These are phyloP conservation scores for Aleiodes sp. DNA, from an alignment of 1,140 invertebrate genomes.

Conservation along the genomic window DNA sequence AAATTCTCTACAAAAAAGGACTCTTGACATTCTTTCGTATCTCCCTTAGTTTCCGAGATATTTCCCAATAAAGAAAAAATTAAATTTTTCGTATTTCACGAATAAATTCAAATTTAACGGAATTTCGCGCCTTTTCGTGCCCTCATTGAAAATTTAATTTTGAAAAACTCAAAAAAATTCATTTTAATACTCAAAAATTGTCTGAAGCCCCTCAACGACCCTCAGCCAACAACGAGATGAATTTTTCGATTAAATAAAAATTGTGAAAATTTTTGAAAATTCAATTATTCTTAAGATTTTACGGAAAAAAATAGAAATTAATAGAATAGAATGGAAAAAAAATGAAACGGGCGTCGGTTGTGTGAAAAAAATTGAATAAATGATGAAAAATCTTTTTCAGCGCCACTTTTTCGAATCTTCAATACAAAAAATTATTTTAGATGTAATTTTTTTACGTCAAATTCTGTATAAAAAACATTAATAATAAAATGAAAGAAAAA, in stretches of 20 bases:
- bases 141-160: background rate
- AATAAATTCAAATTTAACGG: background rate
- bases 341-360: slow-evolving; percentile 12
- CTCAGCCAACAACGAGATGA: slow-evolving; percentile 8
- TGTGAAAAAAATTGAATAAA: background rate
- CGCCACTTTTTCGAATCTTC: background rate
- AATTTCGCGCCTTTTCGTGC: background rate
- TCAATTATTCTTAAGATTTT: slow-evolving; percentile 13
- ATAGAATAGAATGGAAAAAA: background rate
- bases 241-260: slow-evolving; percentile 10
- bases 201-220: background rate
- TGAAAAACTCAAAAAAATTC: no score
- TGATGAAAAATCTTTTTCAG: background rate
- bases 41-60: no score
- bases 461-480: slow-evolving; percentile 18
- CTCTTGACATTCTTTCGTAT: no score
- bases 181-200: background rate
- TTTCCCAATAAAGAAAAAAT: no score
- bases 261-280: background rate
- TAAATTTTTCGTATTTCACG: background rate
- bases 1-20: no score
- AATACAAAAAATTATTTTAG: background rate
- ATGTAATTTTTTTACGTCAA: slow-evolving; percentile 13
- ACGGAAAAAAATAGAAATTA: slow-evolving; percentile 5
- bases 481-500: background rate